Conservation (phyloP, 2,888 invertebrate genomes). For the Lasioglossum morio region DNA sequence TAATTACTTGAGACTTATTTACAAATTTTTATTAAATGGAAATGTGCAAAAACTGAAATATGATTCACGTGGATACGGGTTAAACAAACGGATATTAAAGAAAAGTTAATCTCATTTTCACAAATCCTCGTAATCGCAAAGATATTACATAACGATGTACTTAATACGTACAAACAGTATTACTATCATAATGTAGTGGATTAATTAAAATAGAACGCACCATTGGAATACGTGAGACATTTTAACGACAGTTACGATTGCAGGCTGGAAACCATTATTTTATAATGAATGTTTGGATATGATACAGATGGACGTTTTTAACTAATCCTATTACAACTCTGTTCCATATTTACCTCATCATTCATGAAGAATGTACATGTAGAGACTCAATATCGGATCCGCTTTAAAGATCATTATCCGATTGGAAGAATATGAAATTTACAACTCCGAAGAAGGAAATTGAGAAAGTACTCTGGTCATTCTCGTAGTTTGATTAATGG, state of each 20-base stretch:
- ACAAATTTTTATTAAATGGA: neutral
- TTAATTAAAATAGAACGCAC: neutral
- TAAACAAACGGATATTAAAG: neutral
- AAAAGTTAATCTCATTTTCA: neutral
- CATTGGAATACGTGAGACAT: neutral
- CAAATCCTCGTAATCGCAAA: neutral
- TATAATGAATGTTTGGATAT: neutral
- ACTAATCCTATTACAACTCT: neutral
- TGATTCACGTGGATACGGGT: neutral
- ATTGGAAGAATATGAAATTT: neutral
- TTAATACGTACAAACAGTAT: neutral
- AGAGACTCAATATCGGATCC: neutral
- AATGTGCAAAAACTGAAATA: neutral
- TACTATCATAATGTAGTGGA: neutral
- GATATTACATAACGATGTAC: neutral
- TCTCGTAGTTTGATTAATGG: constrained; percentile 59
- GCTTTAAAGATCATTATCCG: neutral
- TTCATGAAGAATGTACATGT: neutral
- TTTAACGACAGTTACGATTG: neutral
- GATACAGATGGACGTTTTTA: neutral
- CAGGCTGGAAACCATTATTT: neutral
- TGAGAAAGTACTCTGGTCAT: constrained; percentile 32
- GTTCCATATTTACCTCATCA: neutral
- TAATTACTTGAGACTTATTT: neutral
- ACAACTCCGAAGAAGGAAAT: constrained; percentile 18